These are phyloP conservation scores for Otolemur crassicaudatus DNA, from an alignment of 2,797 vertebrate species.

Conservation along the genomic window DNA sequence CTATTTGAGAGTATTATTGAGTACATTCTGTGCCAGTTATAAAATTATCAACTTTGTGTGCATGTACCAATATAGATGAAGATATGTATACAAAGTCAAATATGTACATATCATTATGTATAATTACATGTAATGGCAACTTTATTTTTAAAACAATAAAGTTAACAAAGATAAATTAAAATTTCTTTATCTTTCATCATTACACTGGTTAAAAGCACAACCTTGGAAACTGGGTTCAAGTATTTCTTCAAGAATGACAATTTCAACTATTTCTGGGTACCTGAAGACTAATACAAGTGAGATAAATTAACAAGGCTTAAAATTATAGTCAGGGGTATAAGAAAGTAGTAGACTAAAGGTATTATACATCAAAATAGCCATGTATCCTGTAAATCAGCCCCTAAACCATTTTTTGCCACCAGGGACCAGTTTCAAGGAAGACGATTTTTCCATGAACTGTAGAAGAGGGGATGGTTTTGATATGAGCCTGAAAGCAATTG, in stretches of 20 bases:
- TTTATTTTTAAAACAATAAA: not conserved
- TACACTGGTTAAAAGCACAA: not conserved
- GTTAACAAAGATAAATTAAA: not conserved
- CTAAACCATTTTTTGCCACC: too few species aligned
- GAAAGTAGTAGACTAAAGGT: not conserved
- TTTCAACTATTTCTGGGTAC: not conserved
- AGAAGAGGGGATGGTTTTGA: too few species aligned
- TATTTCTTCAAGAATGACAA: not conserved
- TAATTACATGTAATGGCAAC: not conserved
- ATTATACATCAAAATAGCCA: not conserved
- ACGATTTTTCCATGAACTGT: too few species aligned
- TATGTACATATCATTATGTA: not conserved
- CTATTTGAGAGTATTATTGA: not conserved
- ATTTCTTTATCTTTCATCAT: not conserved
- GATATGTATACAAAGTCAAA: not conserved
- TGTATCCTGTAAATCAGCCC: not conserved
- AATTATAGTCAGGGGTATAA: not conserved
- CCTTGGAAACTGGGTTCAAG: not conserved
- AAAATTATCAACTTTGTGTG: not conserved
- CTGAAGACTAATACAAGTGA: not conserved
- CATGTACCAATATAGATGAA: not conserved
- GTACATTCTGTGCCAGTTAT: not conserved
- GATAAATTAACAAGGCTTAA: not conserved
- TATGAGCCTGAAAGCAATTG: too few species aligned
- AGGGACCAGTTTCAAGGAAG: too few species aligned